Base-by-base conservation (phyloP, 2,888 invertebrate species). In the Caenorhabditis sp. region DNA sequence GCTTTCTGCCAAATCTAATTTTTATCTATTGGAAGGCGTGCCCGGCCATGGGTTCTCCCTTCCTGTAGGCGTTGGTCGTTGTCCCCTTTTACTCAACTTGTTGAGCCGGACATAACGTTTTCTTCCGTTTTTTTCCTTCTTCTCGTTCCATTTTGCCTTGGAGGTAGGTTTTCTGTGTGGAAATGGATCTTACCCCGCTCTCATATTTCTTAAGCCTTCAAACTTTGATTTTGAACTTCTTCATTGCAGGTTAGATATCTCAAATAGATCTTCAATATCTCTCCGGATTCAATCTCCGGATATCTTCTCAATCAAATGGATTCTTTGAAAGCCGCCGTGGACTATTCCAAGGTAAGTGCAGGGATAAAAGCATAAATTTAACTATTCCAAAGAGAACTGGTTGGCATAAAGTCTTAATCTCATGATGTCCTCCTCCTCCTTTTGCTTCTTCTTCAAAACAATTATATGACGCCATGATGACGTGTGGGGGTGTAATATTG, bases 311-410 rank as follows among this genome's bases (percentile, higher is more conserved):
- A 3, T 40, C 40, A 37, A 51, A 80, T 80, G 80, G 80, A 80
- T 44, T 80, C 74, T 47, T 53, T 80, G 50, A 74, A 80, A 76
- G 80, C 80, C 18, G 80, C 65, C 40, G 80, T 80, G 53, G 74
- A 80, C 64, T 68, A 72, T 35, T 69, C 79, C 26, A 80, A 80
- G 79, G 71, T 79, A 55, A 58, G 64, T 61, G 47, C n/a, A n/a
- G n/a, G n/a, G n/a, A n/a, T n/a, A n/a, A n/a, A n/a, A n/a, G n/a
- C n/a, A n/a, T n/a, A n/a, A n/a, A n/a, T n/a, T n/a, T n/a, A n/a
- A n/a, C n/a, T n/a, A 15, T 13, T 40, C 9, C 9, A 9, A 15
- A 18, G 11, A 18, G 18, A 2, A n/a, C 47, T 47, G 4, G 18
- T 18, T 58, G 56, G 60, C 50, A 60, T 44, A 9, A n/a, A n/a